A percentile compares a stretch with the other conserved stretches of the same genome.
These are phyloP conservation scores for Xylota segnis DNA, from an alignment of 2,888 invertebrate genomes.

Conservation along the genomic window DNA sequence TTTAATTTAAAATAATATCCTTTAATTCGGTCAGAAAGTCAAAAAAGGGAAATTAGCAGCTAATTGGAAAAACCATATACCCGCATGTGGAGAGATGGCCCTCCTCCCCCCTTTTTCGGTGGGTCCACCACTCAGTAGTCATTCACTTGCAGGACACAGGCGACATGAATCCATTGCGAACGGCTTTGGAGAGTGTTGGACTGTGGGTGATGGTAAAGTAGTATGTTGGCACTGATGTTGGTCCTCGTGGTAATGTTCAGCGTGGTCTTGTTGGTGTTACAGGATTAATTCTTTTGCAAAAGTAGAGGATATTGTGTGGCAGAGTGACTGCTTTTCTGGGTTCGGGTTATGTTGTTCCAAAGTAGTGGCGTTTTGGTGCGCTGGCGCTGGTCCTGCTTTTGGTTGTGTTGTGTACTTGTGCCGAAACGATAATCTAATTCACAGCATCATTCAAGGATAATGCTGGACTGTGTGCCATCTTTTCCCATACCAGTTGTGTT, in stretches of 20 bases:
- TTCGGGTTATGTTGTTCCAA: slow-evolving; percentile 27
- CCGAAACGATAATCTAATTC: slow-evolving; percentile 54
- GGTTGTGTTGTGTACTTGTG: slow-evolving; percentile 15
- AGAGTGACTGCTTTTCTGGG: slow-evolving; percentile 31
- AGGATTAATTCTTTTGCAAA: slow-evolving; percentile 63
- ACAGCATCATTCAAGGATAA: slow-evolving; percentile 50
- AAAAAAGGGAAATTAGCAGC: slow-evolving; percentile 70
- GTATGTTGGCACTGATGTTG: slow-evolving; percentile 15
- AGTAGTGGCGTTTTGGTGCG: not conserved
- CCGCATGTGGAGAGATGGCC: slow-evolving; percentile 44
- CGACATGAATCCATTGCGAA: slow-evolving; percentile 51
- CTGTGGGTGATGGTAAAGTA: not conserved
- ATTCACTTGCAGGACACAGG: slow-evolving; percentile 38
- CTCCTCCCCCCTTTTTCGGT: slow-evolving; percentile 6
- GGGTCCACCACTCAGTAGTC: slow-evolving; percentile 18
- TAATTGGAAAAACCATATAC: slow-evolving; percentile 73
- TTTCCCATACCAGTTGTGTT: not conserved
- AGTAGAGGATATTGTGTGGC: slow-evolving; percentile 52
- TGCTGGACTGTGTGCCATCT: slow-evolving; percentile 12
- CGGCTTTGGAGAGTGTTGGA: not conserved
- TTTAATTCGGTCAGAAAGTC: slow-evolving; percentile 67
- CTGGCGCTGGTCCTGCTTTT: not conserved
- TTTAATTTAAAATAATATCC: slow-evolving; percentile 75
- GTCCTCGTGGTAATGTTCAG: slow-evolving; percentile 54
- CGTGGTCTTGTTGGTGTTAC: slow-evolving; percentile 60